Conservation (phyloP, 2,888 invertebrate genomes). For the Cloeon dipterum region DNA sequence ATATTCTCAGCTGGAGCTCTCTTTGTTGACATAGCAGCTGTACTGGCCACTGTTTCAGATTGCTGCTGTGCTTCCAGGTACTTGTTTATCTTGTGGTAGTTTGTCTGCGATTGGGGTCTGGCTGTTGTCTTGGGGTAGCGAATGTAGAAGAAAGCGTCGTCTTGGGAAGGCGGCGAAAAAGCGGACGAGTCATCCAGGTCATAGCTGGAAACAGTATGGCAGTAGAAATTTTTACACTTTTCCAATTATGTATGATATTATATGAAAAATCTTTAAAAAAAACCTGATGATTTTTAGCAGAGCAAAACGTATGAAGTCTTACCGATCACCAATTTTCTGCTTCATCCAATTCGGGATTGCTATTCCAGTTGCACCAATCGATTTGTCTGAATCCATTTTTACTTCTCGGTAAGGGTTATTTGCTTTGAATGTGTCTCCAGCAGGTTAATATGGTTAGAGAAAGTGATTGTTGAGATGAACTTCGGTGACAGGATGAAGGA, state of each 20-base stretch:
- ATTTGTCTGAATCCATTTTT: slow-evolving; percentile 29
- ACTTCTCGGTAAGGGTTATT: no score
- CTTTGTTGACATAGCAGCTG: no score
- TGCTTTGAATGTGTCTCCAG: no score
- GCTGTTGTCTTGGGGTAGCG: slow-evolving; percentile 25
- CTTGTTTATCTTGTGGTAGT: slow-evolving; percentile 5
- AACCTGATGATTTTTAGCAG: slow-evolving; percentile 8
- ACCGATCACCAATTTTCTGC: slow-evolving; percentile 33
- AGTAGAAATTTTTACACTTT: no score
- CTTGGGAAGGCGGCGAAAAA: slow-evolving; percentile 48
- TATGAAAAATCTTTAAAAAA: slow-evolving; percentile 1
- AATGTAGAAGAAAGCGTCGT: slow-evolving; percentile 48
- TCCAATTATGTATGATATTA: neutral
- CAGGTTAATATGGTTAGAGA: no score
- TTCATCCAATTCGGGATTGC: slow-evolving; percentile 55
- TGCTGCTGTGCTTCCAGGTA: slow-evolving; percentile 2
- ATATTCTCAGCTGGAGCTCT: no score
- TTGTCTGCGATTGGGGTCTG: slow-evolving; percentile 1
- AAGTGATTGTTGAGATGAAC: no score
- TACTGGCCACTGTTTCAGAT: neutral
- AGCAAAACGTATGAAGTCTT: slow-evolving; percentile 10
- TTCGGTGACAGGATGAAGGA: no score
- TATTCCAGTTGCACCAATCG: slow-evolving; percentile 34
- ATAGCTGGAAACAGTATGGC: slow-evolving; percentile 19
- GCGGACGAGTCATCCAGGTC: slow-evolving; percentile 27